Base-by-base conservation (phyloP, 1,140 invertebrate genomes). In the Lepidostoma basale region DNA sequence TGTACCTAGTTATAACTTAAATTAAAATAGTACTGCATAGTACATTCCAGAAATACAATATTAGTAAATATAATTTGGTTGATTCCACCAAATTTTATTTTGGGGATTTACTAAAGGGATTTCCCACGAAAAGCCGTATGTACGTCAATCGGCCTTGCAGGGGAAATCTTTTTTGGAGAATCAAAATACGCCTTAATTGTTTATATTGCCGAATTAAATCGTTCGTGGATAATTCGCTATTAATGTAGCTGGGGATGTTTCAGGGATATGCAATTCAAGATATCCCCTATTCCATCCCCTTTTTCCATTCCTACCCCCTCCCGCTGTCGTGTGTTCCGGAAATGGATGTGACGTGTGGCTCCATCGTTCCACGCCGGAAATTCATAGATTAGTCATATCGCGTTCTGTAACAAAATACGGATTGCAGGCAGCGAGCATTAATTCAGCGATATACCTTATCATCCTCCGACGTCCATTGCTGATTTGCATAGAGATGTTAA, bases 321-420 rank as follows among this genome's bases (percentile, higher is more conserved):
- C 18, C 54, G 1, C 16, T 63, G 60, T 63, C 60, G 60, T 33
- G 72, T 52, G 73, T 62, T 28, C 76, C 76, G 76, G 76, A 77
- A 76, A 77, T 74, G 74, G 72, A 73, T 67, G 73, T 74, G 75
- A 77, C 76, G 76, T 77, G 76, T 75, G 76, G 74, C 76, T 74
- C 74, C 69, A 74, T 75, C 76, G 76, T 77, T 77, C 73, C 75
- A 72, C 36, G 52, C 73, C 76, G 76, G 76, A 77, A 77, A 77
- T 76, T 76, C 75, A 74, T 74, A 72, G 74, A 77, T 77, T 77
- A 77, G 76, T 77, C 76, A 77, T 77, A 77, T 72, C 70, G 70
- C 58, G 60, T 59, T 68, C 69, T 64, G 70, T 72, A 68, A 68
- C 70, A 60, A 72, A 72, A 65, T 68, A 65, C 70, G 33, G 60